Percentiles rank a stretch among this genome's conserved stretches.
These are phyloP conservation scores for Venusia cambrica DNA, from an alignment of 2,888 invertebrate species.

Conservation along the genomic window DNA sequence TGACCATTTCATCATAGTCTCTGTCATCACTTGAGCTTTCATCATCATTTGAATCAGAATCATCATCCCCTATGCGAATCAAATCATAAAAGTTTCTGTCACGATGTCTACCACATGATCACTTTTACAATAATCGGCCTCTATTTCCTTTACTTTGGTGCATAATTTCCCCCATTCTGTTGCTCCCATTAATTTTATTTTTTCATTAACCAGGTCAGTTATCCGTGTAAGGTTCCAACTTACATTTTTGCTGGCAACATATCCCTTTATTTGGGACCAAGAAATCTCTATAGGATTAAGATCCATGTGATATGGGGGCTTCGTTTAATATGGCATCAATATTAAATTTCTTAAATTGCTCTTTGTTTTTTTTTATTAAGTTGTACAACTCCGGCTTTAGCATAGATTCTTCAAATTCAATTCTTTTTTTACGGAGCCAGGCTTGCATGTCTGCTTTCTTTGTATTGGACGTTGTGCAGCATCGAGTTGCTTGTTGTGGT, in stretches of 20 bases:
- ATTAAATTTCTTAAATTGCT: constrained; percentile 11
- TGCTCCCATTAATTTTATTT: constrained; percentile 22
- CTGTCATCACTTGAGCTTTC: constrained; percentile 1
- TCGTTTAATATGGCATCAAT: constrained; percentile 9
- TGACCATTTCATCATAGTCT: constrained; percentile 1
- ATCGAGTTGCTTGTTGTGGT: constrained; percentile 29
- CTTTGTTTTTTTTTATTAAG: no score
- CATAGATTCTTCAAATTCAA: constrained; percentile 5
- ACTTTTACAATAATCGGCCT: constrained; percentile 2
- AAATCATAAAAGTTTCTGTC: constrained; percentile 1
- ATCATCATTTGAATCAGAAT: constrained; percentile 5
- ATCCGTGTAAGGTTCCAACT: constrained; percentile 1
- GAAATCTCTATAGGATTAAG: constrained; percentile 3
- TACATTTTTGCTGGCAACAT: constrained; percentile 1
- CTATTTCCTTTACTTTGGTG: constrained; percentile 18
- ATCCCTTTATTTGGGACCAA: constrained; percentile 4
- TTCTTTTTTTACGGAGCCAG: constrained; percentile 5
- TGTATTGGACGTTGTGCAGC: not conserved
- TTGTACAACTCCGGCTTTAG: constrained; percentile 6
- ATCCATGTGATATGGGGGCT: constrained; percentile 2
- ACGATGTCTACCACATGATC: constrained; percentile 2
- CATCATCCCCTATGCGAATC: constrained; percentile 1
- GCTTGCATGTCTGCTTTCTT: constrained; percentile 4
- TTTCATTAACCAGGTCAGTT: constrained; percentile 18
- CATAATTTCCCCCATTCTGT: constrained; percentile 21